A percentile compares a stretch with the other conserved stretches of the same genome.
phyloP scores from a whole-genome alignment of 2,113 vertebrate genomes.

The Brachyhypopomus gauderio region DNA sequence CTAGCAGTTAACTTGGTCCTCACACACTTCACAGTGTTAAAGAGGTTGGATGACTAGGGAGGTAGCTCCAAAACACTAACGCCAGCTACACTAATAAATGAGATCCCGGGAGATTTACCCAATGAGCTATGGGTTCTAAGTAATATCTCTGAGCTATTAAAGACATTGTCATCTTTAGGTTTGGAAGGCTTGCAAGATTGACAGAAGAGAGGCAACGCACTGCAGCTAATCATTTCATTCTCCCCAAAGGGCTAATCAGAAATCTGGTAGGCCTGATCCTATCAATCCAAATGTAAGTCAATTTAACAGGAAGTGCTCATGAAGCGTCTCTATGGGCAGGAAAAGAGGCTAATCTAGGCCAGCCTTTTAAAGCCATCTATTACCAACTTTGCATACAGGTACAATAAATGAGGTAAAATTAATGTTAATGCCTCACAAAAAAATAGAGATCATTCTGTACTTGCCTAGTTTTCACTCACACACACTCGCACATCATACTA shows the following conservation, averaged over 20 bases:
- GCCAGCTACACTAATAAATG: slow-evolving; percentile 51
- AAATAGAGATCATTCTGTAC: not conserved
- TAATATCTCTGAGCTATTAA: slow-evolving; percentile 69
- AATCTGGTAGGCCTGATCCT: slow-evolving; percentile 45
- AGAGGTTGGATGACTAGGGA: slow-evolving; percentile 54
- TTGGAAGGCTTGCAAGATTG: slow-evolving; percentile 67
- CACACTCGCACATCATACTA: not conserved
- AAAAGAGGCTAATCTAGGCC: slow-evolving; percentile 54
- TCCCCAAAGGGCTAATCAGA: slow-evolving; percentile 62
- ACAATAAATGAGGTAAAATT: not conserved
- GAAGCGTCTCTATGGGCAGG: slow-evolving; percentile 36
- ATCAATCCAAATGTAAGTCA: slow-evolving; percentile 66
- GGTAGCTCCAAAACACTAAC: slow-evolving; percentile 59
- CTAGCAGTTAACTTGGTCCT: slow-evolving; percentile 58
- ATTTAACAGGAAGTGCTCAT: slow-evolving; percentile 42
- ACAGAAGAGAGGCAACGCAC: slow-evolving; percentile 68
- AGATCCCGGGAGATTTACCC: slow-evolving; percentile 62
- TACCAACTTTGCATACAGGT: slow-evolving; percentile 20
- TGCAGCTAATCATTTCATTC: slow-evolving; percentile 76
- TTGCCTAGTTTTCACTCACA: not conserved
- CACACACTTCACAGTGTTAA: slow-evolving; percentile 57
- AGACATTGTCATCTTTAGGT: slow-evolving; percentile 71
- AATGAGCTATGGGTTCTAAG: slow-evolving; percentile 61
- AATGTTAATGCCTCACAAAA: not conserved
- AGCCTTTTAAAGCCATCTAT: slow-evolving; percentile 33